Base-by-base conservation (phyloP, 1,140 invertebrate species). In the Adelges cooleyi region DNA sequence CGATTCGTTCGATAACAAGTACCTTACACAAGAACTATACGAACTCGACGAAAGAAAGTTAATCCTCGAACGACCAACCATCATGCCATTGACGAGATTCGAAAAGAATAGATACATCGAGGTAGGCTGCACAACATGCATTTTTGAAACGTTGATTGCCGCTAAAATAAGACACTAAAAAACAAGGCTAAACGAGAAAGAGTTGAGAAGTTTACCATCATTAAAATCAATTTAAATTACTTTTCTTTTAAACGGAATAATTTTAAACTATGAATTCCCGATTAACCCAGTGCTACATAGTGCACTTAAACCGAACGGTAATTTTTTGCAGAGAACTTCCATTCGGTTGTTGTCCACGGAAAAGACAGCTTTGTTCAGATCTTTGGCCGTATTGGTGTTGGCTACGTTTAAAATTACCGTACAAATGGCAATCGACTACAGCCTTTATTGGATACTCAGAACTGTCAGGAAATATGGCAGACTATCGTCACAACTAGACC, bases 1-100 rank as follows among this genome's bases (percentile, higher is more conserved):
- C 68, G 82, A 85, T n/a, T 76, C 79, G 13, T 91, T 81, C 70
- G 85, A 89, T 69, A 92, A 92, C 72, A 73, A 76, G 10, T 92
- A 86, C 70, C 76, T 93, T 2, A 87, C 83, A 0, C 74, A 80
- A 23, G 79, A 86, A 44, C 78, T 90, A 20, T 72, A 79, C 2
- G 76, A 83, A 10, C 81, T 90, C 18, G 86, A 92, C 71, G 69
- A 81, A n/a, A 76, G 80, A 65, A 79, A 86, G 66, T 74, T 77
- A 2, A 73, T 77, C 15, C 75, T 80, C 36, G 80, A 81, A 1
- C 79, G 79, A 67, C 81, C 83, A 38, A 80, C 82, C 0, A 79
- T 88, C 1, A 72, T 92, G 8, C 90, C 90, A 0, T 71, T 93
- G 2, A 85, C 81, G 48, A 74, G 72, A 38, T 75, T 79, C 23